Evolutionary conservation across 2,797 vertebrate genomes (phyloP).

Genomic region (Delichon dasypus): DNA sequence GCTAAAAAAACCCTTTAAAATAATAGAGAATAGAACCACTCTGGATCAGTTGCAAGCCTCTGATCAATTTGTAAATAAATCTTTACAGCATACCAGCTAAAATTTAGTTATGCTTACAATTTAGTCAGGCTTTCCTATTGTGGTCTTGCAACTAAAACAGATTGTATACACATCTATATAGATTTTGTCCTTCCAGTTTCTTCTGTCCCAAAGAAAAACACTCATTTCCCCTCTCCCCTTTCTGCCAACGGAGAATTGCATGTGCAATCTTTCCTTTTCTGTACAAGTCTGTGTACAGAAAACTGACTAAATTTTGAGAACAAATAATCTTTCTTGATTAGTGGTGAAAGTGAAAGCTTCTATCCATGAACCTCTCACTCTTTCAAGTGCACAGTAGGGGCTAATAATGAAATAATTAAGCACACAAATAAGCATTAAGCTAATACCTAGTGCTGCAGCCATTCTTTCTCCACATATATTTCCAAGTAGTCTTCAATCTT

Average conservation of each 20-base stretch:
- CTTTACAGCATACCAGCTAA: background rate
- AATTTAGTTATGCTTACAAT: background rate
- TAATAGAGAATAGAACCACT: background rate
- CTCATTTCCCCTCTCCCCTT: background rate
- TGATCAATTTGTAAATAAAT: background rate
- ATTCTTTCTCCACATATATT: background rate
- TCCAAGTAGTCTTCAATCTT: background rate
- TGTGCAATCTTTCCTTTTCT: background rate
- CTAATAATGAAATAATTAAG: slow-evolving; percentile 23
- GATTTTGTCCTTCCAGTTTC: background rate
- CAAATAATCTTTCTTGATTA: background rate
- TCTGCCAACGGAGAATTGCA: background rate
- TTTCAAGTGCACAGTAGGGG: background rate
- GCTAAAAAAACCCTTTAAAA: background rate
- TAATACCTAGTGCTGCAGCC: background rate
- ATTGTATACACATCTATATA: background rate
- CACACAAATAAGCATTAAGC: background rate
- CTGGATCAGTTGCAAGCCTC: background rate
- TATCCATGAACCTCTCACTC: background rate
- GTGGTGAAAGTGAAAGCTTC: background rate
- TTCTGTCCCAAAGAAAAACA: background rate
- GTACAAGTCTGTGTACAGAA: background rate
- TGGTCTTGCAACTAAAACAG: background rate
- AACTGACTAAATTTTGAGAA: background rate
- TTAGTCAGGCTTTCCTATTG: background rate